phyloP scores from a whole-genome alignment of 2,797 vertebrate species.

The Characodon lateralis region DNA sequence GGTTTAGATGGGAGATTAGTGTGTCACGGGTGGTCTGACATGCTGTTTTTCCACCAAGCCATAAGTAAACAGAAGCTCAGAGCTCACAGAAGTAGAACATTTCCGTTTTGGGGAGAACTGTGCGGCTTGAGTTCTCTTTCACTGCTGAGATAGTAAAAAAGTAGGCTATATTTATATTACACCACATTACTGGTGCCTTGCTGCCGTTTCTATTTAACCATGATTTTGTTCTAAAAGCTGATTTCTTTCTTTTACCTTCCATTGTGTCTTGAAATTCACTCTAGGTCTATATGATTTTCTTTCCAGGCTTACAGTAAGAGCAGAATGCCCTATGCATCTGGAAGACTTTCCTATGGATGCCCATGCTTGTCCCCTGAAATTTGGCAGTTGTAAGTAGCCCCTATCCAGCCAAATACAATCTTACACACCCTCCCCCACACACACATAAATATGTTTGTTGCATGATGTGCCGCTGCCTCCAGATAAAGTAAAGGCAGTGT shows the following conservation, averaged over 20 bases:
- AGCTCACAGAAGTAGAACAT: constrained; percentile 56
- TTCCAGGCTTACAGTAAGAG: constrained; percentile 94
- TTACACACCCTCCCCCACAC: background rate
- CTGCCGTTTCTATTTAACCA: constrained; percentile 1
- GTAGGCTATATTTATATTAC: background rate
- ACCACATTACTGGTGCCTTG: constrained; percentile 19
- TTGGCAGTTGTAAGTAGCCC: constrained; percentile 96
- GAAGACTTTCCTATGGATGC: constrained; percentile 99
- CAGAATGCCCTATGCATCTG: constrained; percentile 98
- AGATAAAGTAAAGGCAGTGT: constrained; percentile 1
- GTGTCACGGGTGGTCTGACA: constrained; percentile 67
- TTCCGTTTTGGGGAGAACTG: constrained; percentile 39
- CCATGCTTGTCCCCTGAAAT: constrained; percentile 97
- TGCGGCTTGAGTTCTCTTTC: constrained; percentile 18
- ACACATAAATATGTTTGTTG: background rate
- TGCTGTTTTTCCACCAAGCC: constrained; percentile 74
- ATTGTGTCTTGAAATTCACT: constrained; percentile 7
- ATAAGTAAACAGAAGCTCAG: constrained; percentile 63
- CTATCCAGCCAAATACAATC: constrained; percentile 18
- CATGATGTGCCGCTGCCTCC: background rate
- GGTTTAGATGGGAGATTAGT: constrained; percentile 77
- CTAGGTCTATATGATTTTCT: constrained; percentile 26
- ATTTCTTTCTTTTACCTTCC: constrained; percentile 10
- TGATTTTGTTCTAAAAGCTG: background rate
- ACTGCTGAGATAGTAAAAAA: constrained; percentile 14